Conservation (phyloP, 2,113 vertebrate genomes). For the Dipodomys stephensi region DNA sequence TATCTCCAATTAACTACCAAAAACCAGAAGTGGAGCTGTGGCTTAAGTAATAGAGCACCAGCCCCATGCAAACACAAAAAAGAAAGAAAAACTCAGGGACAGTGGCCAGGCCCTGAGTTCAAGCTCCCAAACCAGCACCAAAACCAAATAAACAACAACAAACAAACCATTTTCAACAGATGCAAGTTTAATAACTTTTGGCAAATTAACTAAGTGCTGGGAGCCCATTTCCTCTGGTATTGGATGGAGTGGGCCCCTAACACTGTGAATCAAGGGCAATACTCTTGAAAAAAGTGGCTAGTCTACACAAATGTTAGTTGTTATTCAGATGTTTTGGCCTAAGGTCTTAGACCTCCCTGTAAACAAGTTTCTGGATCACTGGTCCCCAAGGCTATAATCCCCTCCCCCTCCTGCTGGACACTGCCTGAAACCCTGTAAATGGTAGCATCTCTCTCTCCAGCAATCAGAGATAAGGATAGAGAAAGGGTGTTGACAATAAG, state of each 20-base stretch:
- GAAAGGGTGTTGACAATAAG: slow-evolving; percentile 73
- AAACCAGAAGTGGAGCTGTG: no score
- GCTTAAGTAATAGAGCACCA: no score
- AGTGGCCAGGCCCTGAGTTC: no score
- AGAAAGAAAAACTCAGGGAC: no score
- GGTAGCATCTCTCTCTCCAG: slow-evolving; percentile 45
- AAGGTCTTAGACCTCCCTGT: slow-evolving; percentile 53
- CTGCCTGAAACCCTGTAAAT: not conserved
- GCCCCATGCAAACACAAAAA: no score
- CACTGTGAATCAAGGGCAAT: not conserved
- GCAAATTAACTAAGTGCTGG: accelerated
- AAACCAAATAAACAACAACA: no score
- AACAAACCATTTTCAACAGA: no score
- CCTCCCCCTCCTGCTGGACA: not conserved
- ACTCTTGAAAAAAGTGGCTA: not conserved
- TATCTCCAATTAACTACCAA: no score
- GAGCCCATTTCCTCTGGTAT: no score
- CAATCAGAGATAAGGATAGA: slow-evolving; percentile 61
- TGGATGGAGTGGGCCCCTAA: accelerated
- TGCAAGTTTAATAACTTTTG: not conserved
- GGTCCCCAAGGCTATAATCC: not conserved
- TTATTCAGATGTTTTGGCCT: no score
- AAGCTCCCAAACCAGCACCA: no score
- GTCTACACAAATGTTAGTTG: not conserved
- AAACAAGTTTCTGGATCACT: slow-evolving; percentile 37